Evolutionary conservation across 30 jellyfish, hydroid and myxozoan genomes (phyloP), one percentile per base, ranked within the genome.

Genomic region (Aurelia coerulea): DNA sequence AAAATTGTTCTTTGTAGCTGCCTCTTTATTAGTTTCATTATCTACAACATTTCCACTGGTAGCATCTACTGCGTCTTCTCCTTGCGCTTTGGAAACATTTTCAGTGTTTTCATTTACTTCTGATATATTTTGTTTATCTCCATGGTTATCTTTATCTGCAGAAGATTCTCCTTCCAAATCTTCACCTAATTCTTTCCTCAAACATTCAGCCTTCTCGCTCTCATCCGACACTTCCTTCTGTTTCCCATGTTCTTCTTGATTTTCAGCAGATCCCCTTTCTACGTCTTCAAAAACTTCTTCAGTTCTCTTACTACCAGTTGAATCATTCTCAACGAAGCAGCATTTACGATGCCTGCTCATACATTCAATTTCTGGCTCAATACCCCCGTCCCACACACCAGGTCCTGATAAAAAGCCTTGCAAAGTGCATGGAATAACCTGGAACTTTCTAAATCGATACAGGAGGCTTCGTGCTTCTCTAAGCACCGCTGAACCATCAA

Each of bases 361-460:
- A 65, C 98, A 93, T 77, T 93, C 96, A 23, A 93, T 65, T 50
- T 88, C 97, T n/a, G 98, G 98, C 58, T 69, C 91, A 56, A 93
- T 93, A 5, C 98, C 98, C 13, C 98, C 98, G 73, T 93, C 98
- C 98, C 98, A 93, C 6, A 79, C 97, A 31, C 97, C 98, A 35
- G 87, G 90, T 12, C 90, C 96, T 11, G 93, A 81, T 16, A 93
- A 68, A 29, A 93, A 84, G 3, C 97, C 98, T 52, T 74, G 85
- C 69, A 93, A 80, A 6, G 97, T 87, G 82, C 98, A 93, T 49
- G 98, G 98, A 37, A 93, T 93, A 2, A 76, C 90, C 35, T 82
- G 90, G 37, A 93, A 62, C 69, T 66, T 95, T 7, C 98, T 89
- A 49, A 93, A 88, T 68, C 88, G 78, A 69, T 86, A 84, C 66